Conservation (phyloP, 2,888 invertebrate species). For the Boloria selene region DNA sequence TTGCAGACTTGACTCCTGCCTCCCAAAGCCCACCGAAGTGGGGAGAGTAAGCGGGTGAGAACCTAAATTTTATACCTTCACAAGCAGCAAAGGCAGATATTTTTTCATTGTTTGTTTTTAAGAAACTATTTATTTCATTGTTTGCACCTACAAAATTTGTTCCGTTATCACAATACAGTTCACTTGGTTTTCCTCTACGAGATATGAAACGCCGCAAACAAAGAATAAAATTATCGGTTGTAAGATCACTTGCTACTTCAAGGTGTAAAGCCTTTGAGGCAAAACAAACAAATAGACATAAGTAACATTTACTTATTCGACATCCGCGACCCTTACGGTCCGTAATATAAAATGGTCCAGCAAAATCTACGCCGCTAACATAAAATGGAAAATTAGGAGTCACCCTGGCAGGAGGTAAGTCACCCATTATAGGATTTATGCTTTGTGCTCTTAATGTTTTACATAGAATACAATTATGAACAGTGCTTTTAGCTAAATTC, state of each 20-base stretch:
- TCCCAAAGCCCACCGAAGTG: neutral
- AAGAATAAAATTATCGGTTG: neutral
- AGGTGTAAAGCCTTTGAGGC: no score
- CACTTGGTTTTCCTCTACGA: neutral
- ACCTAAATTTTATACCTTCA: neutral
- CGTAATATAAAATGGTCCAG: conserved; percentile 26
- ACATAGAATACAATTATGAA: conserved; percentile 29
- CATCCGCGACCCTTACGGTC: no score
- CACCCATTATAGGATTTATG: conserved; percentile 30
- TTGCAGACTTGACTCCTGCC: neutral
- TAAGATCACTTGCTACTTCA: no score
- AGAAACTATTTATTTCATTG: neutral
- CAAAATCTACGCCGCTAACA: conserved; percentile 30
- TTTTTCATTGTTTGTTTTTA: neutral
- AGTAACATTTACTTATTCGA: no score
- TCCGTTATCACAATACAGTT: neutral
- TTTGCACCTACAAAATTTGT: neutral
- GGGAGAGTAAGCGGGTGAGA: conserved; percentile 1
- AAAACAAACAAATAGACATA: no score
- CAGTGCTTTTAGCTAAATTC: conserved; percentile 21
- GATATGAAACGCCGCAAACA: neutral
- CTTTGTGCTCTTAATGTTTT: conserved; percentile 21
- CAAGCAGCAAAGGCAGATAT: neutral
- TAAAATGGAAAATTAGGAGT: conserved; percentile 25
- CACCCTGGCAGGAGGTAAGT: conserved; percentile 28